phyloP scores from a whole-genome alignment of 2,113 vertebrate genomes.

The Podocnemis expansa region DNA sequence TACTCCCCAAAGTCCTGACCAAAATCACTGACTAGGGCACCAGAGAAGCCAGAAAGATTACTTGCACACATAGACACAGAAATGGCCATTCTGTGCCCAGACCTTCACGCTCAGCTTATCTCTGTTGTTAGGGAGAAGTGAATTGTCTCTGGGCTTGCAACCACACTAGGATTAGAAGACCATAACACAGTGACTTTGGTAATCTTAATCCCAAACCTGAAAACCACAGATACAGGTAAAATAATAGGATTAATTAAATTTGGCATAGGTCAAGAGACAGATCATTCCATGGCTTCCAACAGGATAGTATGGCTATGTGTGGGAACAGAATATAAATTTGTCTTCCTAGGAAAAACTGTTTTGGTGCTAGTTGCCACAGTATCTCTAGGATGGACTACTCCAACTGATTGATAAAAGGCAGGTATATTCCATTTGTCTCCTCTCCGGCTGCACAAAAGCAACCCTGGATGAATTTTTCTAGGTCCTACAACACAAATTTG shows the following conservation, averaged over 20 bases:
- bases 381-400: not conserved
- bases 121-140: not conserved
- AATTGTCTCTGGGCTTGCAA: not conserved
- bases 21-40: not conserved
- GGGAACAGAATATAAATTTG: not conserved
- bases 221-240: not conserved
- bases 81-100: not conserved
- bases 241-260: not conserved
- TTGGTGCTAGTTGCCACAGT: not conserved
- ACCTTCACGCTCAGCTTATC: not conserved
- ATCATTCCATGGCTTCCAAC: not conserved
- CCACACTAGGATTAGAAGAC: not conserved
- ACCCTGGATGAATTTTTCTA: not conserved
- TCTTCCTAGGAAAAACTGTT: not conserved
- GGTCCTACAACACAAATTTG: constrained; percentile 14
- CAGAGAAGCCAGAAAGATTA: not conserved
- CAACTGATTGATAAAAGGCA: not conserved
- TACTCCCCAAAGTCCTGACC: not conserved
- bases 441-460: not conserved
- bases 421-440: not conserved
- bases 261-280: not conserved
- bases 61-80: not conserved
- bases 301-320: not conserved
- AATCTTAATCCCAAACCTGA: not conserved
- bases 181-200: not conserved